Base-by-base conservation (phyloP, 2,797 vertebrate species). In the Alosa sapidissima region DNA sequence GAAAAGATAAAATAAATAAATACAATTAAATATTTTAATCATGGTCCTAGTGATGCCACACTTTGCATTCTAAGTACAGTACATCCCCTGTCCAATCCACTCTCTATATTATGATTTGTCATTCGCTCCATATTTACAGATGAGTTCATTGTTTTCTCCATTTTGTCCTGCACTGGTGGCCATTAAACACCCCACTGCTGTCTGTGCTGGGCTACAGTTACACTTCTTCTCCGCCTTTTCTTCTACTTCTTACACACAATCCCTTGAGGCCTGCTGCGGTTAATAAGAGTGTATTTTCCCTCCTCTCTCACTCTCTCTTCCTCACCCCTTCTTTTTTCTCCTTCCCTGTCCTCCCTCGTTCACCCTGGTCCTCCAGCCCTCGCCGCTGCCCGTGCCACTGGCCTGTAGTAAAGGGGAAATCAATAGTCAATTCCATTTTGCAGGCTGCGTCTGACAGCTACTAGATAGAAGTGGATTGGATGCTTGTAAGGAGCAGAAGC, bases 391-490 rank as follows among this genome's bases (percentile, higher is more conserved):
- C 91, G 89, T 90, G 86, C 89, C 89, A 83, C 92, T 94, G 94
- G 94, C 95, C 94, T 93, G 94, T 92, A 91, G 92, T 94, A 93
- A 94, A 92, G 86, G 89, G 89, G 89, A 91, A 91, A 92, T 96
- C 95, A 94, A 96, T 96, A 95, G 95, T 95, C 95, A 95, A 96
- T 96, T 96, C 93, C 94, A 96, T 94, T 95, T 94, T 93, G 93
- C 91, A 90, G 92, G 89, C 87, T 87, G 90, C 84, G 83, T 93
- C 92, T 95, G 95, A 95, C 95, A 95, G 94, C 87, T 94, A 94
- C 92, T 91, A 95, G 95, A 96, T 94, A 94, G 94, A 91, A 95
- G 93, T 92, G 91, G 93, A 95, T 94, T 93, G 94, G 94, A 93
- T 92, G 92, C 93, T 91, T 95, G 95, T 95, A 93, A 91, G 93